Evolutionary conservation across 2,113 vertebrate species (phyloP).

Genomic region (Crotalus tigris): DNA sequence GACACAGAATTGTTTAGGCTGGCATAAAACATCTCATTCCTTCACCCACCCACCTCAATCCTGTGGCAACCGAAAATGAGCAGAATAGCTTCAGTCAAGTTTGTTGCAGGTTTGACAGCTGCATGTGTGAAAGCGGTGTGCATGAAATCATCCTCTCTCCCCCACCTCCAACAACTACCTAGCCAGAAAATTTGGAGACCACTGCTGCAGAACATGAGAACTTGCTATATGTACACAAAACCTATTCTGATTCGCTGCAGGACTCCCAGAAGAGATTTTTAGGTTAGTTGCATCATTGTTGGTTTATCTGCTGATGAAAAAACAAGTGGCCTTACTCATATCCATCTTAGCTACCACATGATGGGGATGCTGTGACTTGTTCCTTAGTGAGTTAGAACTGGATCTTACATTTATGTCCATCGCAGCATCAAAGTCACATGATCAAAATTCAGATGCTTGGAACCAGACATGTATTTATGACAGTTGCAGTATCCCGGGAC

Average conservation of each 20-base stretch:
- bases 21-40: too few relatives aligned
- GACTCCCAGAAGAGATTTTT: not conserved
- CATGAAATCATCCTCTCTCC: not conserved
- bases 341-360: not conserved
- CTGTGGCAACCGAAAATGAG: too few relatives aligned
- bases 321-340: not conserved
- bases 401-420: too few relatives aligned
- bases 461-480: too few relatives aligned
- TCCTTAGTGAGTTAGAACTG: not conserved
- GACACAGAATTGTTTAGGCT: too few relatives aligned
- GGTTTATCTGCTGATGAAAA: not conserved
- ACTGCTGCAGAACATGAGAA: not conserved
- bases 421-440: too few relatives aligned
- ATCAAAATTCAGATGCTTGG: too few relatives aligned
- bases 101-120: too few relatives aligned
- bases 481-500: too few relatives aligned
- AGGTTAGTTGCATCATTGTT: not conserved
- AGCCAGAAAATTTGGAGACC: not conserved
- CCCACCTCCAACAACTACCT: not conserved
- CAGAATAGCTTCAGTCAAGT: too few relatives aligned
- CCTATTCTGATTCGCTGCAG: not conserved
- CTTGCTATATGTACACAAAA: not conserved
- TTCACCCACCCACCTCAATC: too few relatives aligned
- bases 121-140: not conserved
- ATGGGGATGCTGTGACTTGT: not conserved